phyloP scores from a whole-genome alignment of 35 echinoderm and acorn worm genomes.

The Antedon bifida region DNA sequence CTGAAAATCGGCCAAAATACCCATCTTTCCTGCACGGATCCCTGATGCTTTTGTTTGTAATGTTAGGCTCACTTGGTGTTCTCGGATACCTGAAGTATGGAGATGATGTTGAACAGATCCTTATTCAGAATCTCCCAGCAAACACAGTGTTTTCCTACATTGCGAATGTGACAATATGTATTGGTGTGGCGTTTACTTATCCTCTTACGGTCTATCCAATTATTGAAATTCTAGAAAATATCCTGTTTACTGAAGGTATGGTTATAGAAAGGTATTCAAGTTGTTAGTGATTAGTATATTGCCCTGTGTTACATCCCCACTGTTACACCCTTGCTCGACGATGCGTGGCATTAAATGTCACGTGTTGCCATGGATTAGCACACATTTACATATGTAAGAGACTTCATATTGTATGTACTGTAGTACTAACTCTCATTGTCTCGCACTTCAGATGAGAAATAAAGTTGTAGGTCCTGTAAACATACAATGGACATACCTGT shows the following conservation, averaged over 20 bases:
- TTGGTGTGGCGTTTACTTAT: constrained; percentile 70
- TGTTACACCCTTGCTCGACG: not conserved
- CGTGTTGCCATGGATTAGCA: too few relatives aligned
- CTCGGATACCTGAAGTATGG: constrained; percentile 75
- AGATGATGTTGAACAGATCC: constrained; percentile 32
- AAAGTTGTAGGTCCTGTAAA: too few relatives aligned
- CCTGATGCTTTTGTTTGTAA: constrained; percentile 42
- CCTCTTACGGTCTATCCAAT: constrained; percentile 69
- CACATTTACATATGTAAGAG: too few relatives aligned
- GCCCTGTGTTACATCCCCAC: constrained; percentile 23
- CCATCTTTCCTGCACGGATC: constrained; percentile 56
- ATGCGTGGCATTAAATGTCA: not conserved
- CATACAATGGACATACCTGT: too few relatives aligned
- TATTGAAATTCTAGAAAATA: constrained; percentile 62
- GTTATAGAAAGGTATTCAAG: too few relatives aligned
- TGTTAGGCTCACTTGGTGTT: constrained; percentile 59
- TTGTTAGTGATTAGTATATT: constrained; percentile 38
- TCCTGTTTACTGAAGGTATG: constrained; percentile 50
- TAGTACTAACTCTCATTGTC: too few relatives aligned
- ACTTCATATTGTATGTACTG: too few relatives aligned
- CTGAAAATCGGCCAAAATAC: constrained; percentile 47
- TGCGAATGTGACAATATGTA: constrained; percentile 34
- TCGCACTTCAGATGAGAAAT: too few relatives aligned
- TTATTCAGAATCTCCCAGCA: constrained; percentile 56
- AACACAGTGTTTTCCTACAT: constrained; percentile 14